A percentile compares a stretch with the other conserved stretches of the same genome.
Conservation (phyloP, 2,113 vertebrate species). For the Epinephelus lanceolatus region DNA sequence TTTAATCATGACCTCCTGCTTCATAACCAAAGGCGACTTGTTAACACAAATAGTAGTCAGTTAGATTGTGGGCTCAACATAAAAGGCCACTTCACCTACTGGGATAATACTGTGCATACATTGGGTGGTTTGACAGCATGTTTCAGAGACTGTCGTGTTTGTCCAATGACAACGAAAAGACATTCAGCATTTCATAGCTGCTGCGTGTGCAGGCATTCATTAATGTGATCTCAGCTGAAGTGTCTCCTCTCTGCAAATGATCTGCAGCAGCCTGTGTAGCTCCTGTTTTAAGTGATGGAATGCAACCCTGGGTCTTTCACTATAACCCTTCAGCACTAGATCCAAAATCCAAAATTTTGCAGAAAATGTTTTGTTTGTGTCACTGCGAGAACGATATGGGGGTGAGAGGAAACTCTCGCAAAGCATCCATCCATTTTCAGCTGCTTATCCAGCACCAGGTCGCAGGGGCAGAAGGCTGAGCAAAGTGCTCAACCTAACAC, state of each 20-base stretch:
- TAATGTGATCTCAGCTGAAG: slow-evolving; percentile 6
- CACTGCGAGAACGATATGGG: not conserved
- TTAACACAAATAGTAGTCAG: not conserved
- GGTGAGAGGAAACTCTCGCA: no score
- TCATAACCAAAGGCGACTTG: not conserved
- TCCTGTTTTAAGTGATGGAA: not conserved
- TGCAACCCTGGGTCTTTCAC: not conserved
- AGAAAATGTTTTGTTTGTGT: slow-evolving; percentile 1
- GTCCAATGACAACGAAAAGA: not conserved
- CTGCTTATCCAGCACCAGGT: no score
- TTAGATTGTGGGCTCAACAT: not conserved
- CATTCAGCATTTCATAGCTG: slow-evolving; percentile 4
- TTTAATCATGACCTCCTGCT: not conserved
- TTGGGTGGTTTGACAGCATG: not conserved
- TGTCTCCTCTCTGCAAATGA: slow-evolving; percentile 14
- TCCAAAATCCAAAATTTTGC: not conserved
- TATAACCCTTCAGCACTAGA: not conserved
- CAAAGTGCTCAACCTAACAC: no score
- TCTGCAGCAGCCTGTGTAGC: not conserved
- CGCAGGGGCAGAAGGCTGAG: no score
- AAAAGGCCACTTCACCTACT: not conserved
- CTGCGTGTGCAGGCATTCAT: not conserved
- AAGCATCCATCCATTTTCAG: no score
- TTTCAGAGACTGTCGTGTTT: not conserved
- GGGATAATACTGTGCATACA: not conserved